Conservation (phyloP, 2,888 invertebrate genomes). For the Drosophila bunnanda region DNA sequence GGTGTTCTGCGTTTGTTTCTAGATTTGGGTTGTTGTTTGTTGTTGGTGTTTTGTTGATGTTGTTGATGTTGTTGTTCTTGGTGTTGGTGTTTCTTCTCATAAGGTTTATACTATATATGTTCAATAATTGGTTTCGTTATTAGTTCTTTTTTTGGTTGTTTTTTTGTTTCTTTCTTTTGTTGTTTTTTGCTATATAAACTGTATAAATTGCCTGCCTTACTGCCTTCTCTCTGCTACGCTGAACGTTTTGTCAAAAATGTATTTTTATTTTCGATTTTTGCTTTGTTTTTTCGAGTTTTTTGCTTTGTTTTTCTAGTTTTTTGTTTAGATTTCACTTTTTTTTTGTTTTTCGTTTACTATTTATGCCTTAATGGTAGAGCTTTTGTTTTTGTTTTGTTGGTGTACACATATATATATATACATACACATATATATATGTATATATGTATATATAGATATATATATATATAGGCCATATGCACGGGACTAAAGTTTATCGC, state of each 20-base stretch:
- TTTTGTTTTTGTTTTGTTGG: slow-evolving; percentile 34
- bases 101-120: slow-evolving; percentile 23
- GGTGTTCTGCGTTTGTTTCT: slow-evolving; percentile 51
- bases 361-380: slow-evolving; percentile 60
- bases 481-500: slow-evolving; percentile 61
- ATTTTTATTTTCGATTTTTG: slow-evolving; percentile 56
- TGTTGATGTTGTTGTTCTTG: slow-evolving; percentile 20
- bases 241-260: slow-evolving; percentile 70
- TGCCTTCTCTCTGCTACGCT: slow-evolving; percentile 55
- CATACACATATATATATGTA: slow-evolving; percentile 32
- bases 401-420: slow-evolving; percentile 40
- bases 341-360: slow-evolving; percentile 60
- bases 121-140: slow-evolving; percentile 46
- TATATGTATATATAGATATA: slow-evolving; percentile 30
- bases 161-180: slow-evolving; percentile 34
- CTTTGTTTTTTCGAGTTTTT: slow-evolving; percentile 51
- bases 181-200: slow-evolving; percentile 69
- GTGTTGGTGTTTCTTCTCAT: slow-evolving; percentile 23
- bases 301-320: slow-evolving; percentile 58
- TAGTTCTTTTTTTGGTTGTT: slow-evolving; percentile 32
- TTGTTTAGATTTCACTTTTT: slow-evolving; percentile 56
- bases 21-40: slow-evolving; percentile 8
- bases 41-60: slow-evolving; percentile 3
- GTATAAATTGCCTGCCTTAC: slow-evolving; percentile 68
- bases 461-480: slow-evolving; percentile 46